These are phyloP conservation scores for Galeopsomyia nigrocyanea DNA, from an alignment of 2,888 invertebrate species.

Conservation along the genomic window DNA sequence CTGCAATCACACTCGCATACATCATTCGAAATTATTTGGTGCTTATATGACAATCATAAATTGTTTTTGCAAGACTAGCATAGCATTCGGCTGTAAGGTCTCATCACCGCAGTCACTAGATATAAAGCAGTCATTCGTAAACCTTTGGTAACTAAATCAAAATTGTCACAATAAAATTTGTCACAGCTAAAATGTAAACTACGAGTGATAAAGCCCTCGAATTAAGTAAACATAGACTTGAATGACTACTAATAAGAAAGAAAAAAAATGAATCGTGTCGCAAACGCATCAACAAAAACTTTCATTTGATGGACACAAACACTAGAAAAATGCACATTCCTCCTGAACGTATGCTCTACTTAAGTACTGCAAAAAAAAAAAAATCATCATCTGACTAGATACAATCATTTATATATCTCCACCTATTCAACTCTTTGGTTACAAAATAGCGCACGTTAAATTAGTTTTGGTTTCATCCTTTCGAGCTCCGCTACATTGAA, in stretches of 20 bases:
- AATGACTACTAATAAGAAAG: constrained; percentile 14
- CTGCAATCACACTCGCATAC: constrained; percentile 31
- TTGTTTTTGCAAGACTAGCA: constrained; percentile 39
- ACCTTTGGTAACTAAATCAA: neutral
- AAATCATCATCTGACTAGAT: constrained; percentile 44
- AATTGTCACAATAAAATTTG: too few species aligned
- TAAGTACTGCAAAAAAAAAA: constrained; percentile 46
- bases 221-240: constrained; percentile 34
- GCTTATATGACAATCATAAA: constrained; percentile 34
- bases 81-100: constrained; percentile 26
- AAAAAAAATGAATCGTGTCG: constrained; percentile 24
- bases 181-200: too few species aligned
- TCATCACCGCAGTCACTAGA: constrained; percentile 5
- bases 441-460: constrained; percentile 39
- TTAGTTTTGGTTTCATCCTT: constrained; percentile 28
- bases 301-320: constrained; percentile 29
- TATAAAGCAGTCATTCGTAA: neutral
- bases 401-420: constrained; percentile 37
- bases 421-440: constrained; percentile 45
- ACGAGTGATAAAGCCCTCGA: constrained; percentile 5
- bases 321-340: constrained; percentile 49
- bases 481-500: constrained; percentile 19
- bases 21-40: constrained; percentile 42
- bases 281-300: constrained; percentile 30
- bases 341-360: constrained; percentile 37